These are phyloP conservation scores for Nephila pilipes DNA, from an alignment of 1,140 invertebrate species.

Conservation along the genomic window DNA sequence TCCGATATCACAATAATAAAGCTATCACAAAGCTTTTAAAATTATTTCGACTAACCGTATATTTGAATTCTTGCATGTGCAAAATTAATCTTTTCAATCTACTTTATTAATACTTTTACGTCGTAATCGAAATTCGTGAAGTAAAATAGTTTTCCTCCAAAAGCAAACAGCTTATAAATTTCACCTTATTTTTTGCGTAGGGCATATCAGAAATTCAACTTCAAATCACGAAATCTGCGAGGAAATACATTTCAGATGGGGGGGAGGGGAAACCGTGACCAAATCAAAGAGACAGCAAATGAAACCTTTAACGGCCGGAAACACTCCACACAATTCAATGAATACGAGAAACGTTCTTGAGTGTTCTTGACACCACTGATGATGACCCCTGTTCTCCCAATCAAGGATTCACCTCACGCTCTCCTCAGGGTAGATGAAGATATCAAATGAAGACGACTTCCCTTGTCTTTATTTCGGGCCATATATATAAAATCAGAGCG, in stretches of 20 bases:
- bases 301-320: not conserved
- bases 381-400: constrained; percentile 45
- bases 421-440: constrained; percentile 47
- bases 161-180: too few relatives aligned
- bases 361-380: constrained; percentile 21
- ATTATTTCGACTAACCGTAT: too few relatives aligned
- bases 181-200: too few relatives aligned
- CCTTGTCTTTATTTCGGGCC: constrained; percentile 56
- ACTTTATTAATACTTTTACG: too few relatives aligned
- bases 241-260: not conserved
- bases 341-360: constrained; percentile 33
- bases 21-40: too few relatives aligned
- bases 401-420: constrained; percentile 42
- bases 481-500: constrained; percentile 18
- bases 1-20: too few relatives aligned
- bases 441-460: constrained; percentile 60
- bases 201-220: too few relatives aligned
- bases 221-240: too few relatives aligned
- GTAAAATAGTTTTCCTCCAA: too few relatives aligned
- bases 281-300: not conserved
- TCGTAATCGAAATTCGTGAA: too few relatives aligned
- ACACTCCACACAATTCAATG: constrained; percentile 12
- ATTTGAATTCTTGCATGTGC: too few relatives aligned
- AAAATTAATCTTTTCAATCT: too few relatives aligned
- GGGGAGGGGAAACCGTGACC: not conserved